These are phyloP conservation scores for Aricia agestis DNA, from an alignment of 1,140 invertebrate species.

Conservation along the genomic window DNA sequence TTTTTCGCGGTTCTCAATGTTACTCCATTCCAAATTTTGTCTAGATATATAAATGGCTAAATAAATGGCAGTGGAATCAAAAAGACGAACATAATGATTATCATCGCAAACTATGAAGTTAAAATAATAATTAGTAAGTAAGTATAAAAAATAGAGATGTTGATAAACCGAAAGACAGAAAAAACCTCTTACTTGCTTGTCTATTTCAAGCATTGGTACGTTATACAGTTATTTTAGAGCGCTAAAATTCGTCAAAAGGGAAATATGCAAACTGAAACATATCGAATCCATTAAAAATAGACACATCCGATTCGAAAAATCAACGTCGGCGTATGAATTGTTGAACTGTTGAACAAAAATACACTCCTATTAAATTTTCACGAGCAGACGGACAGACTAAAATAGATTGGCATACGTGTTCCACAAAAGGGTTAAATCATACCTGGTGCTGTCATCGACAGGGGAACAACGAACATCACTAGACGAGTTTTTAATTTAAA, in stretches of 20 bases:
- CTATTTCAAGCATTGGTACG: no score
- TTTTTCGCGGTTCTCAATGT: no score
- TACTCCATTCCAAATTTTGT: no score
- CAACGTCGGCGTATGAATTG: neutral
- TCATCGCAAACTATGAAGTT: no score
- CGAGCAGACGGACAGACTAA: neutral
- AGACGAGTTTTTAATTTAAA: neutral
- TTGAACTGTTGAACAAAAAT: slow-evolving; percentile 11
- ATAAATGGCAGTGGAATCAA: no score
- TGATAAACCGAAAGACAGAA: no score
- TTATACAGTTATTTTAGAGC: neutral
- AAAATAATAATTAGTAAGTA: no score
- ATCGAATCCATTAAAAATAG: neutral
- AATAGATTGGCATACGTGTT: slow-evolving; percentile 5
- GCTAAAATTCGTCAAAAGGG: neutral
- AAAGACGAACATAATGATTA: no score
- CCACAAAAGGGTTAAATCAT: neutral
- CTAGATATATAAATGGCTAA: no score
- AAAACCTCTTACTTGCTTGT: no score
- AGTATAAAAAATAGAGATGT: no score
- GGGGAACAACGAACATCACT: neutral
- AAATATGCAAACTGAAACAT: neutral
- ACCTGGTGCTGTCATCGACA: neutral
- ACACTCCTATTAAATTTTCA: slow-evolving; percentile 15
- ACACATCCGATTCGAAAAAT: neutral